Conservation (phyloP, 2,888 invertebrate genomes). For the Metallyticus violacea region DNA sequence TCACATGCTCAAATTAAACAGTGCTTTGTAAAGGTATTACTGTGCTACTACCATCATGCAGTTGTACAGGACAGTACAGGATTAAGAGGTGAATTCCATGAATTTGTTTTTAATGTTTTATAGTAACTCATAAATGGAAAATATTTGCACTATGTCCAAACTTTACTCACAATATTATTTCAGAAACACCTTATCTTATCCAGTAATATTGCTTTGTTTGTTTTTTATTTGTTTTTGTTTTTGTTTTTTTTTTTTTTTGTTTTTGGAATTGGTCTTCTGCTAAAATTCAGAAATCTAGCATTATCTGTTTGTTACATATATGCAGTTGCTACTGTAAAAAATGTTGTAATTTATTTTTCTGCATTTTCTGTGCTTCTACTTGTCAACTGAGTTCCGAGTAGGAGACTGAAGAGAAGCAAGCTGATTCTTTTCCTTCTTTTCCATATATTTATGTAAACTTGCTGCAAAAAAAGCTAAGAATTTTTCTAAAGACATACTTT, state of each 20-base stretch:
- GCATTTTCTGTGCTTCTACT: background rate
- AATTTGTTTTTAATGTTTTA: background rate
- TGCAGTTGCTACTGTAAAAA: background rate
- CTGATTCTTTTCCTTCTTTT: too few relatives aligned
- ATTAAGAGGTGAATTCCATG: background rate
- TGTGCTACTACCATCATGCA: background rate
- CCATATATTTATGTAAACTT: background rate
- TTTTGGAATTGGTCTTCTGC: background rate
- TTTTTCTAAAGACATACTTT: too few relatives aligned
- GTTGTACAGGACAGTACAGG: background rate
- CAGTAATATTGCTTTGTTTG: background rate
- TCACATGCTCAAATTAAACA: background rate
- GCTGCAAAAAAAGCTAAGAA: too few relatives aligned
- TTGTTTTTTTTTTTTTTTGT: too few relatives aligned
- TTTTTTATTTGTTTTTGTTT: too few relatives aligned
- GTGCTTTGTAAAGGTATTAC: background rate
- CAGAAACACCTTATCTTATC: background rate
- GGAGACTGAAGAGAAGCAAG: background rate
- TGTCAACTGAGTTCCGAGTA: too few relatives aligned
- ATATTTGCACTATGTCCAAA: background rate
- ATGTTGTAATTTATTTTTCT: background rate
- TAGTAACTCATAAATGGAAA: background rate
- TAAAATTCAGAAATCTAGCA: background rate
- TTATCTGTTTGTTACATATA: background rate
- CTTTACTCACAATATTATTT: background rate